Evolutionary conservation across 2,113 vertebrate genomes (phyloP).

Genomic region (Dissostichus mawsoni): DNA sequence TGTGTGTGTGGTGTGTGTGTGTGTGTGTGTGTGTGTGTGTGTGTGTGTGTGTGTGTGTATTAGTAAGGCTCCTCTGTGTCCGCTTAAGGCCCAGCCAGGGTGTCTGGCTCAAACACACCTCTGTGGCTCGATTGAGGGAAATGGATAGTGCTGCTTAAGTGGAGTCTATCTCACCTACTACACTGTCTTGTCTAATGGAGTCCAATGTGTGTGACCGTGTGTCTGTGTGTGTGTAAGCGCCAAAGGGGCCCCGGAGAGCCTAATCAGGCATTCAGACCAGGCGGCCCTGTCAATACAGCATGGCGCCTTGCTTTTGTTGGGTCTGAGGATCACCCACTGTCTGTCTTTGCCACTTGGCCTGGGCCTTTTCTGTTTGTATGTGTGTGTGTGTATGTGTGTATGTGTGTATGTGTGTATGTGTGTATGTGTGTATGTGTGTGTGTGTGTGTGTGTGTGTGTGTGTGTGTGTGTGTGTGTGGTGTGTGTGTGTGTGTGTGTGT

Average conservation of each 20-base stretch:
- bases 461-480: constrained; percentile 84
- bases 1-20: too few species aligned
- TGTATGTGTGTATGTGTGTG: constrained; percentile 78
- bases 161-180: constrained; percentile 86
- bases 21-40: not conserved
- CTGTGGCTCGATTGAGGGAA: constrained; percentile 82
- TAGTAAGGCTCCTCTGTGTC: constrained; percentile 75
- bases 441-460: constrained; percentile 45
- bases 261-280: constrained; percentile 96
- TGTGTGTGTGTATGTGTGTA: constrained; percentile 36
- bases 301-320: constrained; percentile 95
- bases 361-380: constrained; percentile 88
- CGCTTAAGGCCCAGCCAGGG: constrained; percentile 79
- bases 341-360: constrained; percentile 80
- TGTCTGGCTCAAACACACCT: constrained; percentile 85
- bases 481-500: constrained; percentile 79
- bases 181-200: constrained; percentile 94
- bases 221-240: constrained; percentile 76
- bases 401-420: constrained; percentile 75
- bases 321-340: constrained; percentile 90
- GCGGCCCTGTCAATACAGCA: constrained; percentile 90
- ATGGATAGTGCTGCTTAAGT: constrained; percentile 87
- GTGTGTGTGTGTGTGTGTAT: constrained; percentile 28
- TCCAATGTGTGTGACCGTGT: constrained; percentile 75
- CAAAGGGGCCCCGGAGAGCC: constrained; percentile 91